Evolutionary conservation across 2,888 invertebrate species (phyloP), one percentile per base, ranked within the genome.

Genomic region (Rotaria macrura): DNA sequence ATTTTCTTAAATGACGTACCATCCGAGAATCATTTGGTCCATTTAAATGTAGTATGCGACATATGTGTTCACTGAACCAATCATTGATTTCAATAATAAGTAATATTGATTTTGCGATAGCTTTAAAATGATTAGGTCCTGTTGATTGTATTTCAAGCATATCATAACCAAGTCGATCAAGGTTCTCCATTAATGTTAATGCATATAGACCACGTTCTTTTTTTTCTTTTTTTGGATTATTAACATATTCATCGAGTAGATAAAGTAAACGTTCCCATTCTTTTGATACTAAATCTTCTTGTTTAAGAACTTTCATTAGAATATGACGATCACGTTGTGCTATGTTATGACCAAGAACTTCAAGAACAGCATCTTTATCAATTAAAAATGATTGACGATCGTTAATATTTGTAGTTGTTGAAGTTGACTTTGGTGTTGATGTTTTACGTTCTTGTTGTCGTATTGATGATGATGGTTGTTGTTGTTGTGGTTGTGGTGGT

Each of bases 111-210:
- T 79, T 79, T 6, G 79, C 79, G n/a, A 79, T 43, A 25, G 79
- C 79, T 79, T 79, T 79, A 79, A 79, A 79, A 79, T 79, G 79
- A 79, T 79, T 79, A 4, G 20, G 25, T 38, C 43, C 40, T n/a
- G 79, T 79, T 43, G 79, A 79, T 43, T 79, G 79, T 43, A 79
- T 79, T 79, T 79, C 79, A 25, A 79, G 43, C 79, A 79, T 79
- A 43, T 79, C 79, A n/a, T 79, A 79, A n/a, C 79, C 79, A n/a
- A 79, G 79, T n/a, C 79, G 79, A 79, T 79, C 79, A 25, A 79
- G 43, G 43, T 79, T 79, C 34, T 79, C 79, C 79, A 79, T 79
- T n/a, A 79, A 43, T 43, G 79, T 79, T 79, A 79, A 43, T 43
- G 79, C 79, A 43, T 79, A n/a, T 79, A 79, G 43, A n/a, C 79